Conservation (phyloP, 2,113 vertebrate genomes). For the Hippoglossus stenolepis region DNA sequence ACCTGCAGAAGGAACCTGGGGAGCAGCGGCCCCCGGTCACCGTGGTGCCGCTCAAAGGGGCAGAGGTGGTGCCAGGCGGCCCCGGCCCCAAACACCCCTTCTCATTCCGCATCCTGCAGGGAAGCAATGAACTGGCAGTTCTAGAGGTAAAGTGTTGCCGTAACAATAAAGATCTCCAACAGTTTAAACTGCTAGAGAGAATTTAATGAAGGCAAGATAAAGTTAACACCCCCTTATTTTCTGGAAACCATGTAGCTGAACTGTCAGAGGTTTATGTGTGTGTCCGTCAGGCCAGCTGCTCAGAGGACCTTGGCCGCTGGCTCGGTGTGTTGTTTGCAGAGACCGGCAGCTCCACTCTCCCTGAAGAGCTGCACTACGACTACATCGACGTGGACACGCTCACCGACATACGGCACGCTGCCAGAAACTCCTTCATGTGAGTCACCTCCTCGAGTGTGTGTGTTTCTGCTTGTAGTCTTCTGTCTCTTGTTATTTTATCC, state of each 20-base stretch:
- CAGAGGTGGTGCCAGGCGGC: constrained; percentile 90
- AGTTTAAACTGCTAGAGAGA: neutral
- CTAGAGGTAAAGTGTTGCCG: constrained; percentile 86
- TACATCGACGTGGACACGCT: constrained; percentile 98
- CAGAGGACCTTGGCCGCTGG: constrained; percentile 96
- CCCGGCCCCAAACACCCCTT: constrained; percentile 95
- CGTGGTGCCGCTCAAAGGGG: constrained; percentile 86
- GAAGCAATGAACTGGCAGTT: constrained; percentile 84
- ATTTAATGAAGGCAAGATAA: neutral
- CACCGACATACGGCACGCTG: constrained; percentile 92
- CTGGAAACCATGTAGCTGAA: neutral
- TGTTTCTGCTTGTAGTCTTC: constrained; percentile 2
- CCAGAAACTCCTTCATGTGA: constrained; percentile 97
- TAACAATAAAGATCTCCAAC: neutral
- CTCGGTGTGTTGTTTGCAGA: constrained; percentile 94
- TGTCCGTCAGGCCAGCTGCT: constrained; percentile 88
- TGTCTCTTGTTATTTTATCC: constrained; percentile 9
- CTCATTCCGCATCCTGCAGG: constrained; percentile 92
- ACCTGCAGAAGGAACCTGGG: constrained; percentile 89
- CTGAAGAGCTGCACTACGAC: constrained; percentile 95
- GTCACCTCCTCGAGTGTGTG: constrained; percentile 52
- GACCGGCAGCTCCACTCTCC: constrained; percentile 86
- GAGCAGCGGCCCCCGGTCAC: constrained; percentile 87
- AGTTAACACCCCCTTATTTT: constrained; percentile 1
- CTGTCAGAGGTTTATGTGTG: constrained; percentile 16